Conservation (phyloP, 1,140 invertebrate species). For the Zaprionus vittiger region DNA sequence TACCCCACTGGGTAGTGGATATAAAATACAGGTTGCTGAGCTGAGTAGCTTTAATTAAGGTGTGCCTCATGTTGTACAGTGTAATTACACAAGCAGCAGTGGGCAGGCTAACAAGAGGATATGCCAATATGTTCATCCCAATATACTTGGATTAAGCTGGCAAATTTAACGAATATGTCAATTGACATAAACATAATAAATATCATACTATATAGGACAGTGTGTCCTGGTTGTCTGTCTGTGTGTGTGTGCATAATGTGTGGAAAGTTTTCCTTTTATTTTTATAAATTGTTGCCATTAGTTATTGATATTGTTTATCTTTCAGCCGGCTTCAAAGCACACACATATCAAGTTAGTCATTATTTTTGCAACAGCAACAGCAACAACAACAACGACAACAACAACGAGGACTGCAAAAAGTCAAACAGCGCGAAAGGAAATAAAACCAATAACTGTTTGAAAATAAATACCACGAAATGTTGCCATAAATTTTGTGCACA, state of each 20-base stretch:
- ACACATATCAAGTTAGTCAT: conserved; percentile 58
- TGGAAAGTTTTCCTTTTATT: conserved; percentile 2
- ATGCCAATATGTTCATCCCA: background rate
- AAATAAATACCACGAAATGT: conserved; percentile 43
- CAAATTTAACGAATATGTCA: background rate
- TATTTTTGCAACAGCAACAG: conserved; percentile 45
- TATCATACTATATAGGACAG: background rate
- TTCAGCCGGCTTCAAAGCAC: conserved; percentile 20
- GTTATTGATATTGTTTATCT: conserved; percentile 55
- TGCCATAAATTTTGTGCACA: conserved; percentile 41
- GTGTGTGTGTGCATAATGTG: background rate
- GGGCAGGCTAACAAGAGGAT: background rate
- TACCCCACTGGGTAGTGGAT: too few species aligned
- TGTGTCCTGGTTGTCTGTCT: too few species aligned
- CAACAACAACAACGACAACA: conserved; percentile 17
- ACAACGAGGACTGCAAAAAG: conserved; percentile 23
- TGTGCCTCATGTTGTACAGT: background rate
- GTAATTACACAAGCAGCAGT: background rate
- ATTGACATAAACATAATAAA: background rate
- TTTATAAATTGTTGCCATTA: conserved; percentile 19
- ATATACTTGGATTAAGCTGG: background rate
- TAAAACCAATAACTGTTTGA: conserved; percentile 54
- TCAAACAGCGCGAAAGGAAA: conserved; percentile 44
- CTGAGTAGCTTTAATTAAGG: background rate
- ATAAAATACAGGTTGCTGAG: background rate